Percentiles rank a stretch among this genome's conserved stretches.
phyloP scores from a whole-genome alignment of 1,140 invertebrate species.

The Ceratitis capitata region DNA sequence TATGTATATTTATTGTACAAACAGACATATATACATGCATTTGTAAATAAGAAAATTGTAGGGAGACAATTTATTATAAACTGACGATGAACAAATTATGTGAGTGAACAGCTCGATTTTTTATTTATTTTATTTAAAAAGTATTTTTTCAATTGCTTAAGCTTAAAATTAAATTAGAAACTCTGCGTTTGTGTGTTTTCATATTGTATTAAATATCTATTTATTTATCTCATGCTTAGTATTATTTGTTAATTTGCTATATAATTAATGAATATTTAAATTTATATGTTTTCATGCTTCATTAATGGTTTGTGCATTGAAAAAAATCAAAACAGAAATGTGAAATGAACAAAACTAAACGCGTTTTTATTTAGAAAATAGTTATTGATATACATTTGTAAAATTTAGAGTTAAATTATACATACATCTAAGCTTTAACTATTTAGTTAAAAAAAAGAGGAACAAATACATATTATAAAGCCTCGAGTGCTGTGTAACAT shows the following conservation, averaged over 20 bases:
- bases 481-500: neutral
- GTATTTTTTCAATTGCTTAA: neutral
- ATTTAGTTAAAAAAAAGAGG: neutral
- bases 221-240: neutral
- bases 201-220: neutral
- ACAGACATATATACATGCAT: constrained; percentile 28
- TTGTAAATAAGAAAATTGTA: constrained; percentile 26
- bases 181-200: neutral
- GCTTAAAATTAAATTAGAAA: neutral
- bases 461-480: too few relatives aligned
- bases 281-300: neutral
- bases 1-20: too few relatives aligned
- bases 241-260: constrained; percentile 20
- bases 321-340: neutral
- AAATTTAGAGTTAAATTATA: neutral
- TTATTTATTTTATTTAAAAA: neutral
- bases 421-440: neutral
- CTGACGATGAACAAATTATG: neutral
- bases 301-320: neutral
- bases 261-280: neutral
- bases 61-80: neutral
- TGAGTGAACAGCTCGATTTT: neutral
- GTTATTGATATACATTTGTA: neutral
- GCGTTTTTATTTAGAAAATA: neutral
- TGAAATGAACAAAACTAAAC: neutral